A percentile compares a stretch with the other conserved stretches of the same genome.
Conservation (phyloP, 2,113 vertebrate genomes). For the Crotalus tigris region DNA sequence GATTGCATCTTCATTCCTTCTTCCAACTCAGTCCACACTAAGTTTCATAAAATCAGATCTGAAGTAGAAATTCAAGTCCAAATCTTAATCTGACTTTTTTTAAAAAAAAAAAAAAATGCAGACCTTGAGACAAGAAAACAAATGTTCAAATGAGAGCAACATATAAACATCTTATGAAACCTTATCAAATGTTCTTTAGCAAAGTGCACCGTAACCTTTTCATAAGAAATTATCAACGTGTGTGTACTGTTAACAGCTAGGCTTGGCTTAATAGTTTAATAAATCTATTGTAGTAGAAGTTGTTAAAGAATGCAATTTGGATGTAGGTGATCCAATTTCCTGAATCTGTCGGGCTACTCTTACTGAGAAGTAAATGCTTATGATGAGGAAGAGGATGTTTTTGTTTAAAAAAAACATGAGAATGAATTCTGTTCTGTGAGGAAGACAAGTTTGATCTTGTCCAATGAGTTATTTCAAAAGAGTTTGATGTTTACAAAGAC, state of each 20-base stretch:
- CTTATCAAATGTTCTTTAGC: background rate
- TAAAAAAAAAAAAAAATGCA: background rate
- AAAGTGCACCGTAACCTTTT: background rate
- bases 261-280: conserved; percentile 11
- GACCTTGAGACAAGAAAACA: background rate
- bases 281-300: background rate
- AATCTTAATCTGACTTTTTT: background rate
- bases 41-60: background rate
- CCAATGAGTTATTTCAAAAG: background rate
- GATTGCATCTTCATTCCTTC: background rate
- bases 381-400: background rate
- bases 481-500: background rate
- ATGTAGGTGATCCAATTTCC: conserved; percentile 55
- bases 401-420: background rate
- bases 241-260: background rate
- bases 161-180: background rate
- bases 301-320: conserved; percentile 17
- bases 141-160: background rate
- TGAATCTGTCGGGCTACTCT: conserved; percentile 39
- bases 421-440: background rate
- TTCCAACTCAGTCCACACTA: background rate
- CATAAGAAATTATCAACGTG: background rate
- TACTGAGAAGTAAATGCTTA: conserved; percentile 23
- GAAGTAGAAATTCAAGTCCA: background rate
- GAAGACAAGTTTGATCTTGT: background rate